phyloP scores from a whole-genome alignment of 2,888 invertebrate species.

The Oligia fasciuncula region DNA sequence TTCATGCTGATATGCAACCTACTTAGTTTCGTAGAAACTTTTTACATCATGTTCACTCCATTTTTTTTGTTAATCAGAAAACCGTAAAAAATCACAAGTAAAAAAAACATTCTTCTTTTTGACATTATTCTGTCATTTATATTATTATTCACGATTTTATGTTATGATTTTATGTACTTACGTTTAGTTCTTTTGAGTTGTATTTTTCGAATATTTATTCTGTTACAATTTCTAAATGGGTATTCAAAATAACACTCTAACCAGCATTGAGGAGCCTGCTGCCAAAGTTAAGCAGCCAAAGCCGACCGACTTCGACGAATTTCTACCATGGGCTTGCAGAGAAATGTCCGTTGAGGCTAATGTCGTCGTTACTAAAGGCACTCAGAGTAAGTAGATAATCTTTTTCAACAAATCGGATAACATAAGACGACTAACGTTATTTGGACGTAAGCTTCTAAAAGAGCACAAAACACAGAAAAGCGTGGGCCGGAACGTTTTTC shows the following conservation, averaged over 20 bases:
- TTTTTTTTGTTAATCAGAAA: too few relatives aligned
- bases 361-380: not conserved
- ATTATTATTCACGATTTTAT: too few relatives aligned
- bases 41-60: not conserved
- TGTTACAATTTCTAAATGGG: not conserved
- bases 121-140: too few relatives aligned
- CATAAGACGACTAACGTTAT: too few relatives aligned
- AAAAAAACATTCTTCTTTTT: not conserved
- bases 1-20: not conserved
- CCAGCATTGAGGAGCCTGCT: too few relatives aligned
- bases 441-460: too few relatives aligned
- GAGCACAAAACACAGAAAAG: too few relatives aligned
- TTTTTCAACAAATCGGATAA: not conserved
- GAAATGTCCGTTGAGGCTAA: not conserved
- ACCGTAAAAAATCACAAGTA: not conserved
- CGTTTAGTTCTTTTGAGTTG: not conserved
- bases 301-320: conserved; percentile 26
- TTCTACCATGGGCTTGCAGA: conserved; percentile 42
- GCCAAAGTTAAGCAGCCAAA: not conserved
- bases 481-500: too few relatives aligned
- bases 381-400: conserved; percentile 20
- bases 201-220: not conserved
- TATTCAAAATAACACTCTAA: accelerated
- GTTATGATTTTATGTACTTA: not conserved
- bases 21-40: not conserved